phyloP scores from a whole-genome alignment of 1,140 invertebrate species.

The Brachionus rubens region DNA sequence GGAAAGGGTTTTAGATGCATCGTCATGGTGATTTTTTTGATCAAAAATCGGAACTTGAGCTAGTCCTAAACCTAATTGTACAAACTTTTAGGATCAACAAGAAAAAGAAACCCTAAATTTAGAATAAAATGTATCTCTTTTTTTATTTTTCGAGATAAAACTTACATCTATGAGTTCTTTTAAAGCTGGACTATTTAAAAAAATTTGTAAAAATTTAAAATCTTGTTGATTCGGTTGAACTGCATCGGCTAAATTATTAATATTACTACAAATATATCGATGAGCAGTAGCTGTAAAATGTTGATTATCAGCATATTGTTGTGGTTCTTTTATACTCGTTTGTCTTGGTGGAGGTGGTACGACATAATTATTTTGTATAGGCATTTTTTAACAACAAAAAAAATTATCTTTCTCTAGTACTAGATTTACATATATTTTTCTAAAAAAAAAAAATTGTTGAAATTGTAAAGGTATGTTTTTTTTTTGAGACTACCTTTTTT shows the following conservation, averaged over 20 bases:
- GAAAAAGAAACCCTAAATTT: too few species aligned
- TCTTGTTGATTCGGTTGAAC: slow-evolving; percentile 31
- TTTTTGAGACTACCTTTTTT: too few species aligned
- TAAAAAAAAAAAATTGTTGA: background rate
- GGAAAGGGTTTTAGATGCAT: too few species aligned
- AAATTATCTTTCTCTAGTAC: background rate
- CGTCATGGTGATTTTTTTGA: too few species aligned
- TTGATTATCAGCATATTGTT: slow-evolving; percentile 19
- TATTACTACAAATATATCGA: slow-evolving; percentile 31
- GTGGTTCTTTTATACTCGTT: background rate
- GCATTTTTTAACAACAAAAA: slow-evolving; percentile 2
- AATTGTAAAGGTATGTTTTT: slow-evolving; percentile 1
- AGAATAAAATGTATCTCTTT: too few species aligned
- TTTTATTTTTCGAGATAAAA: too few species aligned
- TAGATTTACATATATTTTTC: background rate
- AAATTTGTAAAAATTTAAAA: slow-evolving; percentile 41
- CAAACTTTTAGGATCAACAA: too few species aligned
- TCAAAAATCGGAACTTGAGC: too few species aligned
- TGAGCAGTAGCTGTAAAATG: slow-evolving; percentile 34
- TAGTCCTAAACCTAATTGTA: too few species aligned
- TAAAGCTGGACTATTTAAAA: slow-evolving; percentile 34
- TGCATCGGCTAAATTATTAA: background rate
- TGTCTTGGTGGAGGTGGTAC: background rate
- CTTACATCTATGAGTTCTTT: slow-evolving; percentile 42
- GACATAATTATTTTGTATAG: slow-evolving; percentile 17